Percentiles rank a stretch among this genome's conserved stretches.
phyloP scores from a whole-genome alignment of 2,888 invertebrate species.

The Brachycybe producta region DNA sequence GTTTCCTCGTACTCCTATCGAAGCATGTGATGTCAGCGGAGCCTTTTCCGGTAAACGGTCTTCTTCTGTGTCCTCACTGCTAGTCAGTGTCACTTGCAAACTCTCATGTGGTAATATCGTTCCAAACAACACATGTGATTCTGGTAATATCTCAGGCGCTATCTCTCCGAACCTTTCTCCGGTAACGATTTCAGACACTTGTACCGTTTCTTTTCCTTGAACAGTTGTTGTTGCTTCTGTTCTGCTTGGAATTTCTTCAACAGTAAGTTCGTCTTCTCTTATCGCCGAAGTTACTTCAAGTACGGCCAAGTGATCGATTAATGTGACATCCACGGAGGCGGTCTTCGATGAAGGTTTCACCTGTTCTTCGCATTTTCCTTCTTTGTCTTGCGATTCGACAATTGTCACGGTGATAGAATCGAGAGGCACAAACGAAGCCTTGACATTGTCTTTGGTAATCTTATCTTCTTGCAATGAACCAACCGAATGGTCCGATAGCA shows the following conservation, averaged over 20 bases:
- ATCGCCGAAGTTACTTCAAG: slow-evolving; percentile 9
- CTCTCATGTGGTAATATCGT: slow-evolving; percentile 12
- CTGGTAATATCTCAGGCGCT: neutral
- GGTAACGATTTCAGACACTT: slow-evolving; percentile 12
- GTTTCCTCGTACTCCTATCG: neutral
- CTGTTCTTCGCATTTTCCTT: slow-evolving; percentile 7
- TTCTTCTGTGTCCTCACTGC: slow-evolving; percentile 12
- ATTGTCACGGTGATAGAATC: slow-evolving; percentile 3
- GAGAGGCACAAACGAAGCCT: neutral
- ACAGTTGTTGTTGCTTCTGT: neutral
- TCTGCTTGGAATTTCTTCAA: slow-evolving; percentile 12
- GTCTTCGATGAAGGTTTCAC: slow-evolving; percentile 35
- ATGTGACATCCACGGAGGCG: slow-evolving; percentile 10
- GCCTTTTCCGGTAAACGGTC: neutral
- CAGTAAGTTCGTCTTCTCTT: slow-evolving; percentile 14
- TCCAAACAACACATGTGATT: neutral
- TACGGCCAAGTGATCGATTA: slow-evolving; percentile 6
- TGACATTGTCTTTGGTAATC: neutral
- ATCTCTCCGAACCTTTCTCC: slow-evolving; percentile 1
- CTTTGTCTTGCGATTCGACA: slow-evolving; percentile 8
- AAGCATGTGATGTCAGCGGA: slow-evolving; percentile 11
- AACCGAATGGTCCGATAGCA: slow-evolving; percentile 2
- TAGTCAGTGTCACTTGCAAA: slow-evolving; percentile 8
- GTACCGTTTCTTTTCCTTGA: slow-evolving; percentile 2
- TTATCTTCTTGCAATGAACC: neutral